These are phyloP conservation scores for Nyctibius bracteatus DNA, from an alignment of 2,113 vertebrate species.

Conservation along the genomic window DNA sequence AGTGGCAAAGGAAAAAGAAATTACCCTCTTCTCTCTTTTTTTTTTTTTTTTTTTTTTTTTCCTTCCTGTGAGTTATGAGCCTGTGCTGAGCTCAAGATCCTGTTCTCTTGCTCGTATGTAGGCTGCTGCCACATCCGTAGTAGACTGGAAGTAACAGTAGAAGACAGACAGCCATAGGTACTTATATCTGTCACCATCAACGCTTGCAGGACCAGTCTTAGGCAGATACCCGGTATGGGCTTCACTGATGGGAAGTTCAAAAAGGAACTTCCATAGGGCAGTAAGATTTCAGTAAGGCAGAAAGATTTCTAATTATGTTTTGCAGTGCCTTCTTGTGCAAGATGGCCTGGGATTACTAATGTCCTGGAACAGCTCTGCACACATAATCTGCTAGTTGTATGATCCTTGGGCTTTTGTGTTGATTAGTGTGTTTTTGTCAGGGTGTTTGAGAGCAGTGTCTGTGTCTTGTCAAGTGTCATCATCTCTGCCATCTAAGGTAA, in stretches of 20 bases:
- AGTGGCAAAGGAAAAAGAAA: background rate
- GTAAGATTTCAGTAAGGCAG: background rate
- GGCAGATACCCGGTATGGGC: background rate
- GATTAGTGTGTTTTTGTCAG: background rate
- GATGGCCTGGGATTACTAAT: background rate
- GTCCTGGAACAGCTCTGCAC: background rate
- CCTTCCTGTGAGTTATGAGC: background rate
- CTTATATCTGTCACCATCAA: fast-evolving
- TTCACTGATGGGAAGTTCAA: background rate
- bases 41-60: background rate
- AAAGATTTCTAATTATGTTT: background rate
- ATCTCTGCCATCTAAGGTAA: background rate
- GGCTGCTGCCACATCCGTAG: background rate
- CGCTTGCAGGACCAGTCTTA: background rate
- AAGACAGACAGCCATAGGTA: background rate
- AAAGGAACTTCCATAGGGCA: background rate
- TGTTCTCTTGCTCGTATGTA: background rate
- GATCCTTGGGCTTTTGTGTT: background rate
- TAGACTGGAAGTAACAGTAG: background rate
- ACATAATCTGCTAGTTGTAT: background rate
- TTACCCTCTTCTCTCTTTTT: background rate
- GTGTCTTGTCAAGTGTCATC: background rate
- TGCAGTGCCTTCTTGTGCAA: background rate
- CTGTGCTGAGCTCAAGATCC: background rate
- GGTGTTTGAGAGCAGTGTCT: background rate